phyloP scores from a whole-genome alignment of 2,888 invertebrate genomes.

The Dryococelus australis region DNA sequence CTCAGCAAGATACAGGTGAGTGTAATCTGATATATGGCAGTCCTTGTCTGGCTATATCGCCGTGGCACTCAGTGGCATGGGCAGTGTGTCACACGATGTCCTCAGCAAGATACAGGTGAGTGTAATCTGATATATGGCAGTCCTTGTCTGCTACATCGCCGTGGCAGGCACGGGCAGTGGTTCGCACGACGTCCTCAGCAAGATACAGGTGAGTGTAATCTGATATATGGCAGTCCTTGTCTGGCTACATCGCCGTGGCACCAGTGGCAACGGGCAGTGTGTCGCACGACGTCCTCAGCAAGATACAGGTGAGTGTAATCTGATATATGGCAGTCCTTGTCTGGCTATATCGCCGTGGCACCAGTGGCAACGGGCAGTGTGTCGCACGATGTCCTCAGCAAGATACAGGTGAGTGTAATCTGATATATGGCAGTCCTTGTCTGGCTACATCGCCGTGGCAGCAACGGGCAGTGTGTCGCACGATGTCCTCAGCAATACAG shows the following conservation, averaged over 20 bases:
- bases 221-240: constrained; percentile 52
- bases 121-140: too few relatives aligned
- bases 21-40: too few relatives aligned
- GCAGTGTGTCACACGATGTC: constrained; percentile 34
- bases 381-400: constrained; percentile 30
- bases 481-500: constrained; percentile 33
- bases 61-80: constrained; percentile 57
- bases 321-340: constrained; percentile 52
- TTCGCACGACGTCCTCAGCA: constrained; percentile 30
- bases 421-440: constrained; percentile 52
- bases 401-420: constrained; percentile 39
- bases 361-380: constrained; percentile 54
- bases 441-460: constrained; percentile 59
- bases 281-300: constrained; percentile 30
- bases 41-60: constrained; percentile 57
- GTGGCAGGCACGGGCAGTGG: constrained; percentile 54
- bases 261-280: constrained; percentile 54
- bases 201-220: constrained; percentile 39
- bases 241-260: constrained; percentile 59
- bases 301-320: constrained; percentile 39
- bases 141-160: constrained; percentile 56
- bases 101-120: constrained; percentile 40
- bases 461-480: constrained; percentile 49
- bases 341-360: constrained; percentile 59
- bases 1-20: constrained; percentile 39